A percentile compares a stretch with the other conserved stretches of the same genome.
phyloP scores from a whole-genome alignment of 2,888 invertebrate species.

The Eucriotettix oculatus region DNA sequence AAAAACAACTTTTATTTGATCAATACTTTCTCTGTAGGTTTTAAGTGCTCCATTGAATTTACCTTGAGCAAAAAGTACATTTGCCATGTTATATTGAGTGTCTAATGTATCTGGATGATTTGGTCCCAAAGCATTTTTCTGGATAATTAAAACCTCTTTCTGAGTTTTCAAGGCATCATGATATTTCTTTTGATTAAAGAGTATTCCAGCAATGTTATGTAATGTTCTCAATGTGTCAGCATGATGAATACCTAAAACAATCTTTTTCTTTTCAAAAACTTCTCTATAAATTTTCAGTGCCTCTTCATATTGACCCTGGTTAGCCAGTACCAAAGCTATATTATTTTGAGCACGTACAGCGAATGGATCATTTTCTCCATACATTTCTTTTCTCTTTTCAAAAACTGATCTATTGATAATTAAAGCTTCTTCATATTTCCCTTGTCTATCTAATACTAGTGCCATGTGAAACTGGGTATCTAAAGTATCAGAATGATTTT shows the following conservation, averaged over 20 bases:
- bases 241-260: background rate
- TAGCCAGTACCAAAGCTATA: slow-evolving; percentile 11
- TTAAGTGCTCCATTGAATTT: background rate
- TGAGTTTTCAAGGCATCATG: background rate
- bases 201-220: slow-evolving; percentile 4
- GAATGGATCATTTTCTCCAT: background rate
- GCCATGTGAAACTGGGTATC: slow-evolving; percentile 10
- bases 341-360: slow-evolving; percentile 1
- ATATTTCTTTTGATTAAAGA: background rate
- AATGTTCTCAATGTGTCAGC: slow-evolving; percentile 7
- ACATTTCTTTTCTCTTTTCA: background rate
- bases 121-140: background rate
- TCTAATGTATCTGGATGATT: background rate
- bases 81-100: background rate
- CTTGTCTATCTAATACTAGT: slow-evolving; percentile 7
- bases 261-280: background rate
- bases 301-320: slow-evolving; percentile 10
- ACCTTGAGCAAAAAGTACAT: background rate
- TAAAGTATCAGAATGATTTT: slow-evolving; percentile 9
- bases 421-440: slow-evolving; percentile 10
- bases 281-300: slow-evolving; percentile 9
- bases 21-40: background rate
- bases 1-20: background rate
- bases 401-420: slow-evolving; percentile 7
- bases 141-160: background rate